A percentile compares a stretch with the other conserved stretches of the same genome.
Conservation (phyloP, 2,888 invertebrate species). For the Sarcophaga subvicina region DNA sequence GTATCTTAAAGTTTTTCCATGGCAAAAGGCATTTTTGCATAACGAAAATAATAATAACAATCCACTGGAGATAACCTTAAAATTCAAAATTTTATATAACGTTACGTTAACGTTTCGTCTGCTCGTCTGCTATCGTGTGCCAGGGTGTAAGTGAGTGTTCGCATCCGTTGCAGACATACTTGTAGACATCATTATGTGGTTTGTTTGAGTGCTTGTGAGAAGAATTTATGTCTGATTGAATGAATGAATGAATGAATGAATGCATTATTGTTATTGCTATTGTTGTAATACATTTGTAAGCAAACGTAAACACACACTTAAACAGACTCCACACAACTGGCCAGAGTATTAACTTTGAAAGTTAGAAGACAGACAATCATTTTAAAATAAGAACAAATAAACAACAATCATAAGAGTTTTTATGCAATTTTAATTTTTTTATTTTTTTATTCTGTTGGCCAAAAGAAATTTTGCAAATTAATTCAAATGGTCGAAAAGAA, state of each 20-base stretch:
- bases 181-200: conserved; percentile 26
- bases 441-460: neutral
- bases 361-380: neutral
- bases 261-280: neutral
- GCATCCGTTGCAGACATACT: neutral
- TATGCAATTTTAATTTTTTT: neutral
- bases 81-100: neutral
- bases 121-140: neutral
- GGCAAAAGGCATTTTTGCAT: too few species aligned
- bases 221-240: neutral
- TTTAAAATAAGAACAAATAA: neutral
- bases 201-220: neutral
- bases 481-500: neutral
- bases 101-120: conserved; percentile 12
- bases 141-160: neutral
- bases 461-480: neutral
- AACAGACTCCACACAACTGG: too few species aligned
- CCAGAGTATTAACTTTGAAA: neutral
- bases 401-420: conserved; percentile 6
- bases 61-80: too few species aligned
- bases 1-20: too few species aligned
- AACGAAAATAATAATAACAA: too few species aligned
- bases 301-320: neutral
- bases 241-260: neutral
- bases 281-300: conserved; percentile 26